Evolutionary conservation across 1,140 invertebrate genomes (phyloP), one percentile per base, ranked within the genome.

Genomic region (Phymastichus coffea): DNA sequence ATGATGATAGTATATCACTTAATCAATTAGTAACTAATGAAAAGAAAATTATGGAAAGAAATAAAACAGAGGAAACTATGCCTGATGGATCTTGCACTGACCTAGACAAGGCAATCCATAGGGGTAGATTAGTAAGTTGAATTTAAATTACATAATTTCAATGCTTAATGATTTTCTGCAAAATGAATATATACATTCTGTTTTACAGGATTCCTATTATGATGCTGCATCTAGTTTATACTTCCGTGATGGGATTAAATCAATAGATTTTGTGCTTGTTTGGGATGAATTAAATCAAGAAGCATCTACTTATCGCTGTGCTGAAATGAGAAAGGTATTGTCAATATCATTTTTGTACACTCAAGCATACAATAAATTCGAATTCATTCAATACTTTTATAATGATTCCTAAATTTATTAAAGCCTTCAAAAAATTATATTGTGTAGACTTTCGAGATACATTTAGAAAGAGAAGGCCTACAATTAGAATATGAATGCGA

Each of bases 191-290:
- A n/a, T n/a, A n/a, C n/a, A n/a, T n/a, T n/a, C 2, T 41, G 0
- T 9, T 33, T 53, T 53, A 4, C 10, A 58, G 51, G 35, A 4
- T 52, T 46, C 43, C 30, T 47, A 51, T 47, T 52, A 43, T 20
- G 51, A 59, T 40, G 28, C 61, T 33, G 49, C 35, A 2, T 69
- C 63, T 12, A 76, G 66, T 61, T 68, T 89, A 57, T 87, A 81
- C 54, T 90, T 91, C 70, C 79, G 79, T 40, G 88, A 91, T 73
- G 85, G 84, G 3, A 73, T 83, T 1, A 78, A 87, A 19, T 86
- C 87, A 2, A 87, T 92, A 64, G 90, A 92, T 75, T 93, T 89
- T 81, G 83, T 92, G 53, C 68, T 93, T 44, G 89, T 89, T 10
- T 92, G 88, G 85, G 85, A 89, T 73, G 77, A 75, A 25, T 71